Percentiles rank a stretch among this genome's conserved stretches.
phyloP scores from a whole-genome alignment of 2,888 invertebrate genomes.

The Taphrorychus bicolor region DNA sequence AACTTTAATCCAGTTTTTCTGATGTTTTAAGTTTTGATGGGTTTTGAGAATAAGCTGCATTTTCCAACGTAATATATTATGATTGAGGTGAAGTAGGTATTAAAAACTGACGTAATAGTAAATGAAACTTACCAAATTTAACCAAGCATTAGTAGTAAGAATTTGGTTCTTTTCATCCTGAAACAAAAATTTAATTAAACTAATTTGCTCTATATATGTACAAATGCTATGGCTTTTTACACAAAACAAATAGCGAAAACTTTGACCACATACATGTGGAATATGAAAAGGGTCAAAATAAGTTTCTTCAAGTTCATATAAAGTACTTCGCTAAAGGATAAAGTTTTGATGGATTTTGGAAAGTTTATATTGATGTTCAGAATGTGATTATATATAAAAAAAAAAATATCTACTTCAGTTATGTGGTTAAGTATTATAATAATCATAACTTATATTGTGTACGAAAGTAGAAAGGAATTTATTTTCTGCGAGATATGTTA shows the following conservation, averaged over 20 bases:
- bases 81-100: too few relatives aligned
- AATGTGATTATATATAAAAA: too few relatives aligned
- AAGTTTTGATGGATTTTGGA: background rate
- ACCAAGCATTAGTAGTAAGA: conserved; percentile 97
- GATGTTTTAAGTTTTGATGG: background rate
- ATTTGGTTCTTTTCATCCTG: conserved; percentile 99
- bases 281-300: conserved; percentile 52
- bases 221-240: too few relatives aligned
- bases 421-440: too few relatives aligned
- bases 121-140: conserved; percentile 89
- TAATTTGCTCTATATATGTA: too few relatives aligned
- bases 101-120: background rate
- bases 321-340: background rate
- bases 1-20: background rate
- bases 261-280: conserved; percentile 53
- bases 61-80: background rate
- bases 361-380: background rate
- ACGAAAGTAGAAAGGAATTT: too few relatives aligned
- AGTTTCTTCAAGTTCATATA: background rate
- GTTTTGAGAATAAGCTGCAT: background rate
- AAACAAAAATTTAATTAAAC: conserved; percentile 63
- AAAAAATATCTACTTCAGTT: too few relatives aligned
- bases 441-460: too few relatives aligned
- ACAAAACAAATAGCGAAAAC: background rate
- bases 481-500: too few relatives aligned